Conservation (phyloP, 2,888 invertebrate species). For the Scaptomyza flava region DNA sequence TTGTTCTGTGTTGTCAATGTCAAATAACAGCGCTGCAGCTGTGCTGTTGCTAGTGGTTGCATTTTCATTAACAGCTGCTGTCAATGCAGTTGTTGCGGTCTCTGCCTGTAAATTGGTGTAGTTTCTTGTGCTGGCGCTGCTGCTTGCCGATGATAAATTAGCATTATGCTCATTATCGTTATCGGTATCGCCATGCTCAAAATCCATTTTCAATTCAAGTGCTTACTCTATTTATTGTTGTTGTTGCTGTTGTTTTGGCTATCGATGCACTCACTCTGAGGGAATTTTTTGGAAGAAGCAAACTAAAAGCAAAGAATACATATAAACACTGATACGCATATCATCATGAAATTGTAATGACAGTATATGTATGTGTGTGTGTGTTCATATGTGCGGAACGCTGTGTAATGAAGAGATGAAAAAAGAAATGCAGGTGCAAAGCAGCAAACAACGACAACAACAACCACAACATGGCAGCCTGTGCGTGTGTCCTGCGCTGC, state of each 20-base stretch:
- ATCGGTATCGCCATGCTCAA: conserved; percentile 63
- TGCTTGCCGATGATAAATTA: conserved; percentile 73
- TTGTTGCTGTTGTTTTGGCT: conserved; percentile 17
- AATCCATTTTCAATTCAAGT: conserved; percentile 50
- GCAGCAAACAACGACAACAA: conserved; percentile 44
- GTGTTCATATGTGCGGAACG: conserved; percentile 5
- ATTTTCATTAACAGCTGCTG: conserved; percentile 42
- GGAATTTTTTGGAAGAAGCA: conserved; percentile 51
- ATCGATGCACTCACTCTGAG: conserved; percentile 43
- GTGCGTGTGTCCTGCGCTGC: conserved; percentile 29
- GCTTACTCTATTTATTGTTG: conserved; percentile 29
- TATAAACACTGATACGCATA: conserved; percentile 38
- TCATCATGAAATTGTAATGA: conserved; percentile 26
- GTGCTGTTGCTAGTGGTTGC: conserved; percentile 32
- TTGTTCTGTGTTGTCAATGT: conserved; percentile 43
- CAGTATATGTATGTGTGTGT: conserved; percentile 12
- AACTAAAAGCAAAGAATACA: conserved; percentile 52
- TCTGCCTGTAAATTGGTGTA: conserved; percentile 45
- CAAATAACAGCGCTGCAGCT: conserved; percentile 36
- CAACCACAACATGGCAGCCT: conserved; percentile 33
- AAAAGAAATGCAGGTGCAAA: conserved; percentile 50
- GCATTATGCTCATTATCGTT: conserved; percentile 73
- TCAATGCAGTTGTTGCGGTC: conserved; percentile 37
- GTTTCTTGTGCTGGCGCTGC: conserved; percentile 73
- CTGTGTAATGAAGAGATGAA: conserved; percentile 31